Base-by-base conservation (phyloP, 2,797 vertebrate genomes). In the Mormyrops attenuatus region DNA sequence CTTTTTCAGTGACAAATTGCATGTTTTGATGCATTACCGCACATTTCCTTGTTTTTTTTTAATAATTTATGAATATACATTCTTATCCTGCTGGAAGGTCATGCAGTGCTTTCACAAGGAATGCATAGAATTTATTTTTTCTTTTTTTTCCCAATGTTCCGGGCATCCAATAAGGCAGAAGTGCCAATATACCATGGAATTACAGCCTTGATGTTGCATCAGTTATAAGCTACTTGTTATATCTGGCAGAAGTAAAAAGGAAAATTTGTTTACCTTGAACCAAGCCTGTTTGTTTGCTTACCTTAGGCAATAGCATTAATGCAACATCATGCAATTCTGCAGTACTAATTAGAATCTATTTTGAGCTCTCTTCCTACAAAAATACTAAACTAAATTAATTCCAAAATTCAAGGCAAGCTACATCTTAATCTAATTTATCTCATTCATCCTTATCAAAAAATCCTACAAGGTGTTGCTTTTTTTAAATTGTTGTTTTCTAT, bases 131-230 rank as follows among this genome's bases (percentile, higher is more conserved):
- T 85, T 41, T 30, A n/a, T 30, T 41, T 34, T 85, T 38, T 15
- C 0, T 30, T 0, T 3, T 26, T 26, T 34, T 69, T 1, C 52
- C 55, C 55, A n/a, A 34, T 77, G 34, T 77, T 77, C 69, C 69
- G 5, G 20, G 22, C 44, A 52, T 49, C 44, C 52, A 52, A 26
- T 26, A 52, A n/a, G 9, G 17, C n/a, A 89, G 34, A 82, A 88
- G 20, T 52, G 84, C 44, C 69, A 80, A 91, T 85, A 88, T 87
- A 89, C 52, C 52, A 60, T 47, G 73, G 57, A 90, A 89, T 73
- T 60, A 63, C 57, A 63, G 55, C 26, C 55, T 85, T 8, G 41
- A 87, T 41, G 38, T 53, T 85, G 66, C 73, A 34, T 69, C 30
- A 69, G 11, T 69, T 69, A 34, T 69, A 30, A 69, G 13, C 26